phyloP scores from a whole-genome alignment of 1,140 invertebrate genomes.

The Dreissena polymorpha region DNA sequence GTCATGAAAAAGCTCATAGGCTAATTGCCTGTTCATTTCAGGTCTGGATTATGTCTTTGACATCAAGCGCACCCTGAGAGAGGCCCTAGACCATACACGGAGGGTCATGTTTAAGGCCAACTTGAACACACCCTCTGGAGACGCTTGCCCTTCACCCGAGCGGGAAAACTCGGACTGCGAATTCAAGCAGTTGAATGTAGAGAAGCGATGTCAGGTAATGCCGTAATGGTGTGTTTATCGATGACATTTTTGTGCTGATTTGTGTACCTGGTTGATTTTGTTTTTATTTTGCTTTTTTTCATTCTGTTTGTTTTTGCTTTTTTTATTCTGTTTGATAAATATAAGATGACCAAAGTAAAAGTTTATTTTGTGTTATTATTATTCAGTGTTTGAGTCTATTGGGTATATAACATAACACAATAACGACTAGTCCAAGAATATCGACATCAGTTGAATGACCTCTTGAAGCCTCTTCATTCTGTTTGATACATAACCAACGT shows the following conservation, averaged over 20 bases:
- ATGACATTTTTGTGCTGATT: background rate
- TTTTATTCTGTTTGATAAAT: too few species aligned
- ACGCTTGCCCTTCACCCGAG: conserved; percentile 31
- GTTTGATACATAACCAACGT: too few species aligned
- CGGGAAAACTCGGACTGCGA: conserved; percentile 48
- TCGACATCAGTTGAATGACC: too few species aligned
- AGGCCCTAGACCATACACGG: conserved; percentile 92
- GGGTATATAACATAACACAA: too few species aligned
- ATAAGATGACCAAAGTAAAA: too few species aligned
- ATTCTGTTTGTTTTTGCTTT: too few species aligned
- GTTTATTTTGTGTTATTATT: too few species aligned
- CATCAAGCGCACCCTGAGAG: conserved; percentile 90
- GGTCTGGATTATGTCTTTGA: conserved; percentile 94
- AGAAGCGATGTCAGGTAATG: conserved; percentile 56
- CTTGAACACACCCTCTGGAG: conserved; percentile 22
- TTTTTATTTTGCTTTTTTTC: too few species aligned
- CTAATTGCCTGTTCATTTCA: conserved; percentile 35
- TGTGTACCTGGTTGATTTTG: background rate
- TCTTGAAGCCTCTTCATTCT: too few species aligned
- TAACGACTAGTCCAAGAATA: too few species aligned
- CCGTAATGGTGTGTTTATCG: background rate
- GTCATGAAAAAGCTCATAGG: too few species aligned
- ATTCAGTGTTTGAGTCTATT: too few species aligned
- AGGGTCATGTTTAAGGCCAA: conserved; percentile 83
- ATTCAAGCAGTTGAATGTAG: conserved; percentile 5